A percentile compares a stretch with the other conserved stretches of the same genome.
Evolutionary conservation across 2,888 invertebrate genomes (phyloP).

Genomic region (Thymelicus lineola): DNA sequence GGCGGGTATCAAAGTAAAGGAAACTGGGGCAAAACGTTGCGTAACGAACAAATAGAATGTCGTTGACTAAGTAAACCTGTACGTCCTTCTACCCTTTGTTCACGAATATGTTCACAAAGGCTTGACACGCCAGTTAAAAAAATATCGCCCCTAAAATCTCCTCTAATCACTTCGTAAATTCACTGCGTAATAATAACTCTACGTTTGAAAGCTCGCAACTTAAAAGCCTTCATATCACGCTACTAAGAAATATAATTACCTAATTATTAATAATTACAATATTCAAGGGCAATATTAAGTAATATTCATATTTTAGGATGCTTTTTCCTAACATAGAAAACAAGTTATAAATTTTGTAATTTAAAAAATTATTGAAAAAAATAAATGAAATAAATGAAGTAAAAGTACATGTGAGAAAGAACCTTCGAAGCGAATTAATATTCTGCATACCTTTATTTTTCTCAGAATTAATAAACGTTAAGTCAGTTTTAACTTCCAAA

Average conservation of each 20-base stretch:
- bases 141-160: conserved; percentile 24
- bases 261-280: background rate
- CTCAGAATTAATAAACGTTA: too few relatives aligned
- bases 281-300: too few relatives aligned
- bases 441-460: too few relatives aligned
- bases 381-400: background rate
- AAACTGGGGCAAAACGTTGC: conserved; percentile 20
- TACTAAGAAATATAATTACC: background rate
- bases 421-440: too few relatives aligned
- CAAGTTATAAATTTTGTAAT: too few relatives aligned
- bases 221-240: background rate
- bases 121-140: conserved; percentile 18
- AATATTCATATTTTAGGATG: too few relatives aligned
- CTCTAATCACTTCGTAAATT: background rate
- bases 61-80: conserved; percentile 21
- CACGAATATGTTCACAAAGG: conserved; percentile 12
- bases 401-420: background rate
- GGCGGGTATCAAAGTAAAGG: conserved; percentile 4
- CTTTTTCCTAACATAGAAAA: too few relatives aligned
- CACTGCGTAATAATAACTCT: background rate
- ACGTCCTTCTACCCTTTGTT: conserved; percentile 17
- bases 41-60: conserved; percentile 26
- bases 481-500: too few relatives aligned
- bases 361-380: too few relatives aligned
- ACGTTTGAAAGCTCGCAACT: background rate